phyloP scores from a whole-genome alignment of 1,140 invertebrate genomes.

The Drosophila hydei region DNA sequence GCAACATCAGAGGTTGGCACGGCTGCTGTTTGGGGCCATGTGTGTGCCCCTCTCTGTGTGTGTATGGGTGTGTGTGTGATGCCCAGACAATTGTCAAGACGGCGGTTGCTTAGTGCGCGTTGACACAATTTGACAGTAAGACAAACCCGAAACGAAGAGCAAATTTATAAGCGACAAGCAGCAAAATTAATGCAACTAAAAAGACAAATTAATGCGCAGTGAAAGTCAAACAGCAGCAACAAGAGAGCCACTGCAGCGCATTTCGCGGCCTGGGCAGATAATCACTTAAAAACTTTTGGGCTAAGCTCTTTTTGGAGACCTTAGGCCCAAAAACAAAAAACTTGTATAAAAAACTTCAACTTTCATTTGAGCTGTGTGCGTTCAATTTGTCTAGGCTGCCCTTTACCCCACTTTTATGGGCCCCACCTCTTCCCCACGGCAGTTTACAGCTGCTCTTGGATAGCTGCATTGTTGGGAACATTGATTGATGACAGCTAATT shows the following conservation, averaged over 20 bases:
- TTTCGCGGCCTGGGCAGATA: conserved; percentile 55
- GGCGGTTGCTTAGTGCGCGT: conserved; percentile 39
- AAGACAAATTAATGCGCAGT: conserved; percentile 80
- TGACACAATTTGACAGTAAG: conserved; percentile 81
- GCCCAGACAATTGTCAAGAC: conserved; percentile 63
- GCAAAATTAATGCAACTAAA: conserved; percentile 76
- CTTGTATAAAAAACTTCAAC: conserved; percentile 28
- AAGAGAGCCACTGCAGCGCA: conserved; percentile 40
- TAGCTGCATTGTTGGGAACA: conserved; percentile 64
- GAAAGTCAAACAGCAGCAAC: conserved; percentile 65
- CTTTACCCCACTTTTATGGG: neutral
- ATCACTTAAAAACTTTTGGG: conserved; percentile 73
- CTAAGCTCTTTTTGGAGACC: conserved; percentile 71
- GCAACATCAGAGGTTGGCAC: conserved; percentile 2
- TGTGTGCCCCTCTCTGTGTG: neutral
- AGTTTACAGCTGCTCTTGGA: conserved; percentile 3
- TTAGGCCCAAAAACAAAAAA: conserved; percentile 27
- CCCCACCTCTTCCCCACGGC: neutral
- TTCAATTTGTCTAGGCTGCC: conserved; percentile 48
- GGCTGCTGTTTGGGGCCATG: conserved; percentile 14
- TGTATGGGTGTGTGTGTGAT: conserved; percentile 17
- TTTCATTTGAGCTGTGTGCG: conserved; percentile 69
- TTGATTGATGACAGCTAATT: conserved; percentile 82
- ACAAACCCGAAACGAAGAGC: conserved; percentile 80
- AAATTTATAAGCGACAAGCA: conserved; percentile 79